Conservation (phyloP, 2,888 invertebrate species). For the Nycteola revayana region DNA sequence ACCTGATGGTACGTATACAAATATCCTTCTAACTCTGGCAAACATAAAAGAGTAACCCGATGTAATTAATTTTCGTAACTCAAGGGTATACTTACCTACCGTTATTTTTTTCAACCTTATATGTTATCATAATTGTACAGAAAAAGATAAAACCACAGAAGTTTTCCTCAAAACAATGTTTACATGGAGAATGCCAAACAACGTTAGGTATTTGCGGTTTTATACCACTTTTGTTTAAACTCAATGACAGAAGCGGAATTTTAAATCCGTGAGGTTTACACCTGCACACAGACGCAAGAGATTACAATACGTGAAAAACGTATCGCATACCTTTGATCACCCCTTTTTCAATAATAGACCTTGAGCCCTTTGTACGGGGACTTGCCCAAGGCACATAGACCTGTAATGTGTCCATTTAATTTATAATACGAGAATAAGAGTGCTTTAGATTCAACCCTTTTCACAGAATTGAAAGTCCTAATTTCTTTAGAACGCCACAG, state of each 20-base stretch:
- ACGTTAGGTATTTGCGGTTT: constrained; percentile 10
- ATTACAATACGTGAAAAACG: constrained; percentile 64
- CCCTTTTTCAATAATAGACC: constrained; percentile 76
- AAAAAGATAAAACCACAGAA: constrained; percentile 11
- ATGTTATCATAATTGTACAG: too few species aligned
- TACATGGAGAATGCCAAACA: constrained; percentile 12
- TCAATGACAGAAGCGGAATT: constrained; percentile 31
- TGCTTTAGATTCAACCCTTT: constrained; percentile 40
- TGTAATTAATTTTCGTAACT: too few species aligned
- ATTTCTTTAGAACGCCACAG: constrained; percentile 35
- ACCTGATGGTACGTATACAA: too few species aligned
- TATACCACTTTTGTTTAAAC: constrained; percentile 19
- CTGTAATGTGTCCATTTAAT: constrained; percentile 71
- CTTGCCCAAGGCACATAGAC: constrained; percentile 50
- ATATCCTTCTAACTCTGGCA: too few species aligned
- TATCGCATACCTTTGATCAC: constrained; percentile 75
- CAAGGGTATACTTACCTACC: too few species aligned
- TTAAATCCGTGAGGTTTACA: constrained; percentile 45
- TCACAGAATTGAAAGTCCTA: constrained; percentile 35
- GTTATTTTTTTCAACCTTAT: too few species aligned
- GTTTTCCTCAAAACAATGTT: constrained; percentile 13
- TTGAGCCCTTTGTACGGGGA: constrained; percentile 54
- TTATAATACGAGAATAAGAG: constrained; percentile 53
- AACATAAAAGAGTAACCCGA: too few species aligned
- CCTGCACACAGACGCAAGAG: constrained; percentile 61